phyloP scores from a whole-genome alignment of 2,113 vertebrate genomes.

The Sakesphorus luctuosus region DNA sequence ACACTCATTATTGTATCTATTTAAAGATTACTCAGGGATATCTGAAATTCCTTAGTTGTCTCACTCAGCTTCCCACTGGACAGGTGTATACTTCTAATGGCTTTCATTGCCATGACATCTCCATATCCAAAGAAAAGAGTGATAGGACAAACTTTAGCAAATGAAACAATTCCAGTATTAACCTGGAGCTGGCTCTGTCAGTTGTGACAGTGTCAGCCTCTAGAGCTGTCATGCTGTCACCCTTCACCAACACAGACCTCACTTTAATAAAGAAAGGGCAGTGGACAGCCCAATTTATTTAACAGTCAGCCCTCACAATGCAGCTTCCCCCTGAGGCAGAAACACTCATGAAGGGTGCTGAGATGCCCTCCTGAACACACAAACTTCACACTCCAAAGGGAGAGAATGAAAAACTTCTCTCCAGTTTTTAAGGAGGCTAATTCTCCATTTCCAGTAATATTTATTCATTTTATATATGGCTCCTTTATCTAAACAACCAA shows the following conservation, averaged over 20 bases:
- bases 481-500: not conserved
- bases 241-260: not conserved
- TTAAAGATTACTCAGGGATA: not conserved
- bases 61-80: not conserved
- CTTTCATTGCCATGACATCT: not conserved
- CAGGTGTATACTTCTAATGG: not conserved
- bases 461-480: not conserved
- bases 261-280: not conserved
- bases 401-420: not conserved
- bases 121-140: not conserved
- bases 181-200: not conserved
- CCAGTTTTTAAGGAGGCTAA: not conserved
- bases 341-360: not conserved
- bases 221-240: not conserved
- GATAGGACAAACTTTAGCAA: not conserved
- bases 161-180: not conserved
- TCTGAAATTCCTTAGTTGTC: not conserved
- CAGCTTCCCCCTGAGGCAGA: not conserved
- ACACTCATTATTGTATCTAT: not conserved
- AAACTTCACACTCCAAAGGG: not conserved
- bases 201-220: not conserved
- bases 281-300: not conserved
- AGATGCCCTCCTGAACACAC: accelerated
- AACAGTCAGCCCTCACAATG: not conserved
- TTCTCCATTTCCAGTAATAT: not conserved